These are phyloP conservation scores for Epinephelus cyanopodus DNA, from an alignment of 2,113 vertebrate species.

Conservation along the genomic window DNA sequence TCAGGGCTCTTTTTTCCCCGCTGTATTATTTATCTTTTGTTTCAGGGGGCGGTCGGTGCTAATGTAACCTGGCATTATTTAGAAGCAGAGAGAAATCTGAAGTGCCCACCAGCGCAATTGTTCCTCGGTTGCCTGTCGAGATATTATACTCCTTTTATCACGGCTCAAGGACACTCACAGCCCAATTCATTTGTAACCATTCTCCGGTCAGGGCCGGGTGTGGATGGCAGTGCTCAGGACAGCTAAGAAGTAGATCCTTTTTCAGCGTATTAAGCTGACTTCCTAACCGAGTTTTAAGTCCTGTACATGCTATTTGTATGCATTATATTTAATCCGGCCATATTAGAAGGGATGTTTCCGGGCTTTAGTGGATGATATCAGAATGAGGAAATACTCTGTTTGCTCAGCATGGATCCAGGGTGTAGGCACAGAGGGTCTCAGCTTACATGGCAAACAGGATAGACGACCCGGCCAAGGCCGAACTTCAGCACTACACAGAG, in stretches of 20 bases:
- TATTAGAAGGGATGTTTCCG: constrained; percentile 62
- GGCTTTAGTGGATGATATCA: constrained; percentile 57
- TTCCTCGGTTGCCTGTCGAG: constrained; percentile 45
- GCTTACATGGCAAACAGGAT: constrained; percentile 66
- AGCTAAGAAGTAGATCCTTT: constrained; percentile 60
- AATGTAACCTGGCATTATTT: constrained; percentile 58
- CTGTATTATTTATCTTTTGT: constrained; percentile 61
- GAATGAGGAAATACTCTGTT: constrained; percentile 58
- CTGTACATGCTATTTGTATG: constrained; percentile 49
- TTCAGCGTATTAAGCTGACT: constrained; percentile 55
- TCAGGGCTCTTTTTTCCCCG: background rate
- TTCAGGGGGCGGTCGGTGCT: constrained; percentile 25
- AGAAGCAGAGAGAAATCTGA: constrained; percentile 52
- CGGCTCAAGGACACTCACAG: constrained; percentile 62
- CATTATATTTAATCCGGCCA: constrained; percentile 64
- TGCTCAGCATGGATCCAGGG: constrained; percentile 59
- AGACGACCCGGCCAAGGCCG: constrained; percentile 40
- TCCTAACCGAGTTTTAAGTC: constrained; percentile 50
- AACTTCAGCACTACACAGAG: constrained; percentile 34
- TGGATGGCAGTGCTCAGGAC: constrained; percentile 42
- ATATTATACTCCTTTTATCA: constrained; percentile 60
- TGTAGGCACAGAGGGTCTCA: constrained; percentile 49
- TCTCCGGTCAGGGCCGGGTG: constrained; percentile 29
- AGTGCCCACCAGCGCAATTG: constrained; percentile 56
- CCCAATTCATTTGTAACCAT: constrained; percentile 48